Conservation (phyloP, 2,797 vertebrate species). For the Cyclopterus lumpus region DNA sequence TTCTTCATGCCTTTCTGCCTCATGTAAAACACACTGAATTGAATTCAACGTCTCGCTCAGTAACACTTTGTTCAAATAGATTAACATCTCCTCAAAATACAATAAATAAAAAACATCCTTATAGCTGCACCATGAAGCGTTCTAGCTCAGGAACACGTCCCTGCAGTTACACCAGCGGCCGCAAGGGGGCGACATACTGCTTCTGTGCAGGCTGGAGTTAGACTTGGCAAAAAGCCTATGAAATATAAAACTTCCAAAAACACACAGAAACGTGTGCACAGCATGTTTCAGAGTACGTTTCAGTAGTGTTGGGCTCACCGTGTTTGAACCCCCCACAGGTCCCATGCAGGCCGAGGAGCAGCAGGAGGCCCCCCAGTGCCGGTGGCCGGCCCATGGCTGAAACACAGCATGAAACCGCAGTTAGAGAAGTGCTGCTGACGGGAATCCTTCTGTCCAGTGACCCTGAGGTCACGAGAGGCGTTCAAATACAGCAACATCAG, state of each 20-base stretch:
- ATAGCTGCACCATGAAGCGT: too few relatives aligned
- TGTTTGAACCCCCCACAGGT: conserved; percentile 20
- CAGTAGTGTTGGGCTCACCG: conserved; percentile 41
- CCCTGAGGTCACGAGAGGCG: neutral
- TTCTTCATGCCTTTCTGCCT: neutral
- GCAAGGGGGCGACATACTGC: conserved; percentile 6
- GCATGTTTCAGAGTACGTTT: neutral
- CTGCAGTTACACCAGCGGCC: conserved; percentile 1
- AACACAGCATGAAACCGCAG: conserved; percentile 19
- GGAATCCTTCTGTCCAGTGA: neutral
- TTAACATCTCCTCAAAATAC: neutral
- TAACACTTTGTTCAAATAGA: neutral
- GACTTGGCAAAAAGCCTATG: neutral
- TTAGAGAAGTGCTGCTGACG: conserved; percentile 22
- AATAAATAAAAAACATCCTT: neutral
- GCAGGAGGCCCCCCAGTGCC: conserved; percentile 29
- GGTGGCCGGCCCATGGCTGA: conserved; percentile 55
- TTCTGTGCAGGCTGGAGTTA: neutral
- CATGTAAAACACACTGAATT: neutral
- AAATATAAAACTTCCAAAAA: neutral
- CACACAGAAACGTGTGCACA: neutral
- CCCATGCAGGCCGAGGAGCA: conserved; percentile 21
- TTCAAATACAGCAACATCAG: neutral
- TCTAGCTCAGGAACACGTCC: neutral
- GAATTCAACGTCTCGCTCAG: too few relatives aligned